A percentile compares a stretch with the other conserved stretches of the same genome.
These are phyloP conservation scores for Euura lappo DNA, from an alignment of 1,140 invertebrate species.

Conservation along the genomic window DNA sequence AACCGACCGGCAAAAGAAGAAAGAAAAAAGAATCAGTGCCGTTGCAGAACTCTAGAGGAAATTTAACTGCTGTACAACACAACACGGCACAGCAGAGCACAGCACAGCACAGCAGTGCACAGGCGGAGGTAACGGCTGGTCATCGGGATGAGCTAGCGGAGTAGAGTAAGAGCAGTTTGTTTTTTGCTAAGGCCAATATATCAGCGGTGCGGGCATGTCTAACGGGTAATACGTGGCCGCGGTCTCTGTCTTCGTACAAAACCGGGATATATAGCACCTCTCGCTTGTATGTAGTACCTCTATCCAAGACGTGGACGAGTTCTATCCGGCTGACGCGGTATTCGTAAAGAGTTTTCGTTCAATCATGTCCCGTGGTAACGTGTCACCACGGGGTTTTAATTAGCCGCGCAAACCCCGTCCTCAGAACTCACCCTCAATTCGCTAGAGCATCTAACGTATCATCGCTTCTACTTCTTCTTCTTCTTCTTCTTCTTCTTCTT, in stretches of 20 bases:
- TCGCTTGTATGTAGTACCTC: too few species aligned
- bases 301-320: too few species aligned
- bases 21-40: too few species aligned
- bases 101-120: slow-evolving; percentile 31
- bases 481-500: too few species aligned
- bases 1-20: too few species aligned
- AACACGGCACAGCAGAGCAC: slow-evolving; percentile 24
- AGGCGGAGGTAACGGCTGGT: slow-evolving; percentile 32
- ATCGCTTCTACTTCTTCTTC: too few species aligned
- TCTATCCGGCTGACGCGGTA: too few species aligned
- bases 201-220: slow-evolving; percentile 56
- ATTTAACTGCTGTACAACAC: neutral
- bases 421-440: too few species aligned
- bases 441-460: too few species aligned
- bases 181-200: slow-evolving; percentile 58
- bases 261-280: too few species aligned
- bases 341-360: neutral
- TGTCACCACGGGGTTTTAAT: neutral
- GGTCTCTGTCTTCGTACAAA: too few species aligned
- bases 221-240: slow-evolving; percentile 54
- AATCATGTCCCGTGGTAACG: neutral
- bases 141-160: slow-evolving; percentile 5
- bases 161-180: slow-evolving; percentile 50
- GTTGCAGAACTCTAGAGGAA: neutral
- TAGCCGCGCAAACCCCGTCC: neutral